phyloP scores from a whole-genome alignment of 2,113 vertebrate genomes.

The Mormyrus lacerda region DNA sequence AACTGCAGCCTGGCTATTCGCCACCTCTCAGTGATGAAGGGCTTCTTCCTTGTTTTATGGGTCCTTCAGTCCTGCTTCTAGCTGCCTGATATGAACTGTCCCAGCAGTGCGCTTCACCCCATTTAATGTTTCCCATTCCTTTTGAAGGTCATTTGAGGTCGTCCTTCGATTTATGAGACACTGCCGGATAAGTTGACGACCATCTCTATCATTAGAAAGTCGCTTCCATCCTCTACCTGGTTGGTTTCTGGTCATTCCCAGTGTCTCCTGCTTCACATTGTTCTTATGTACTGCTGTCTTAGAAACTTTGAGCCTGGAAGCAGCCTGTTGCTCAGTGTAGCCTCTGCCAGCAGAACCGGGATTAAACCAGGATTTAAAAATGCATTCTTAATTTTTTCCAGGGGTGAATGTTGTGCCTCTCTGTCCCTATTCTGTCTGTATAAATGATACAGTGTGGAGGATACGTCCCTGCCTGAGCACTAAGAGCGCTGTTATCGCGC shows the following conservation, averaged over 20 bases:
- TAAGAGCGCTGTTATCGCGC: background rate
- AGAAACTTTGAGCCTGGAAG: background rate
- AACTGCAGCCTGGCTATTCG: background rate
- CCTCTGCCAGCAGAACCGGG: background rate
- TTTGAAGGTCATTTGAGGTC: background rate
- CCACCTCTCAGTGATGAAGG: background rate
- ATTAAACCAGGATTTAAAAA: background rate
- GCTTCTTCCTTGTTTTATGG: background rate
- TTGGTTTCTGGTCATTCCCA: background rate
- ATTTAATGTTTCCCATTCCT: background rate
- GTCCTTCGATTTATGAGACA: no score
- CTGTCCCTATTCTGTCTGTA: background rate
- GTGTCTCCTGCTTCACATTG: background rate
- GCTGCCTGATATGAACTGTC: background rate
- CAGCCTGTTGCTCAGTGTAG: background rate
- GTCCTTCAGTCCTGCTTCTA: background rate
- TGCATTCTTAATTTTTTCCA: background rate
- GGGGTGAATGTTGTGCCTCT: background rate
- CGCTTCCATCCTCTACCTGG: no score
- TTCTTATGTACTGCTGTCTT: background rate
- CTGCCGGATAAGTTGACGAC: background rate
- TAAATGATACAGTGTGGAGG: background rate
- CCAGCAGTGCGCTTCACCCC: background rate
- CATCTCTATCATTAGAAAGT: background rate
- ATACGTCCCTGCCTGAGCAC: background rate